These are phyloP conservation scores for Enchytraeus crypticus DNA, from an alignment of 2,888 invertebrate species.

Conservation along the genomic window DNA sequence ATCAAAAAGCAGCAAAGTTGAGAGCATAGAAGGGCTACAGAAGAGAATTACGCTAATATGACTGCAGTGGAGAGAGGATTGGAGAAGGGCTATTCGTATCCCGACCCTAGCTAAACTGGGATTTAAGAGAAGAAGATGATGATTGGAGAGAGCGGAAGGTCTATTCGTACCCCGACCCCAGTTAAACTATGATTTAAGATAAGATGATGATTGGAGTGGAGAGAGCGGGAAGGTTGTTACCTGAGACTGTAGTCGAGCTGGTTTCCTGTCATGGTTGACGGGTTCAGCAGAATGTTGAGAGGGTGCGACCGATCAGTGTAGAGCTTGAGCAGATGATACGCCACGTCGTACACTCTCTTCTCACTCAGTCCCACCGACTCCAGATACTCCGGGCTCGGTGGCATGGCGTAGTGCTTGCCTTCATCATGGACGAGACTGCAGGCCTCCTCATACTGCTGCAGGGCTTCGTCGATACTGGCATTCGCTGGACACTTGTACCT, in stretches of 20 bases:
- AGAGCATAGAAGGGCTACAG: too few species aligned
- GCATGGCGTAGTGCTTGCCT: slow-evolving; percentile 34
- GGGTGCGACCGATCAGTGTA: slow-evolving; percentile 56
- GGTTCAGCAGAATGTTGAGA: slow-evolving; percentile 62
- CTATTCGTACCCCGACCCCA: too few species aligned
- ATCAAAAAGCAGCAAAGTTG: too few species aligned
- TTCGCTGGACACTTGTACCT: slow-evolving; percentile 65
- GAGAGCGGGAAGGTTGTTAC: too few species aligned
- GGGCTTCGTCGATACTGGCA: slow-evolving; percentile 63
- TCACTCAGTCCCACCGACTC: slow-evolving; percentile 27
- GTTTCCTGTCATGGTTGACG: slow-evolving; percentile 68
- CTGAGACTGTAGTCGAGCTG: slow-evolving; percentile 67
- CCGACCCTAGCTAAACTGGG: too few species aligned
- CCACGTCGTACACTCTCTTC: slow-evolving; percentile 54
- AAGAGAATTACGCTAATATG: too few species aligned
- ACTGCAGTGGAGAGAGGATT: too few species aligned
- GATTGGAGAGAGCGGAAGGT: too few species aligned
- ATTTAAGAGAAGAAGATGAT: too few species aligned
- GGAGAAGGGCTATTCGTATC: too few species aligned
- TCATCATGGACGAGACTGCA: slow-evolving; percentile 29
- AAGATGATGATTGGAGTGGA: too few species aligned
- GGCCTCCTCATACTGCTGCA: slow-evolving; percentile 64
- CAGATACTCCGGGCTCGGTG: slow-evolving; percentile 45
- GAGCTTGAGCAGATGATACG: slow-evolving; percentile 72
- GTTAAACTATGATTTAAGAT: too few species aligned